These are phyloP conservation scores for Ennomos erosarius DNA, from an alignment of 2,888 invertebrate species.

Conservation along the genomic window DNA sequence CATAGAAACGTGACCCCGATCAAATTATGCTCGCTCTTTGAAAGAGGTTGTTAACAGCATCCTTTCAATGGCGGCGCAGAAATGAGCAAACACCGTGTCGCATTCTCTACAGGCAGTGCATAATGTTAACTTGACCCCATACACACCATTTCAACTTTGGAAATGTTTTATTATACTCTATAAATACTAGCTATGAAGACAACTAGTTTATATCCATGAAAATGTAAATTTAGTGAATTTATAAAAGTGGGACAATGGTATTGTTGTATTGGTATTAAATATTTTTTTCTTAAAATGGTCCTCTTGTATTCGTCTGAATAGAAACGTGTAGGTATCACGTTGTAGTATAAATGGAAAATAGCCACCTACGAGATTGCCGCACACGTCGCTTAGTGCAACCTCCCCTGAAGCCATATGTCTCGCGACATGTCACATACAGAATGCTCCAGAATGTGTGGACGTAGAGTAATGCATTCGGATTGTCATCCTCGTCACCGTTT, in stretches of 20 bases:
- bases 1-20: constrained; percentile 82
- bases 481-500: constrained; percentile 72
- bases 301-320: constrained; percentile 36
- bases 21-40: constrained; percentile 83
- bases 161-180: constrained; percentile 68
- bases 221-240: constrained; percentile 58
- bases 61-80: constrained; percentile 78
- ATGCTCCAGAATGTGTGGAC: constrained; percentile 46
- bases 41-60: constrained; percentile 84
- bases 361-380: constrained; percentile 65
- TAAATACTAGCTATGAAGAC: constrained; percentile 64
- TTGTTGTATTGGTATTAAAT: constrained; percentile 45
- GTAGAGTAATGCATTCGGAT: constrained; percentile 36
- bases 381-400: constrained; percentile 55
- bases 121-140: constrained; percentile 79
- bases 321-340: constrained; percentile 34
- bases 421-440: constrained; percentile 30
- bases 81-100: constrained; percentile 82
- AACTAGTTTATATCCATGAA: constrained; percentile 66
- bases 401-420: constrained; percentile 26
- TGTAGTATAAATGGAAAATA: constrained; percentile 49
- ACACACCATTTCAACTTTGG: constrained; percentile 73
- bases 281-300: constrained; percentile 31
- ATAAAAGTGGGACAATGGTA: constrained; percentile 40
- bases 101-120: constrained; percentile 73